phyloP scores from a whole-genome alignment of 2,797 vertebrate genomes.

The Catostomus latipinnis region DNA sequence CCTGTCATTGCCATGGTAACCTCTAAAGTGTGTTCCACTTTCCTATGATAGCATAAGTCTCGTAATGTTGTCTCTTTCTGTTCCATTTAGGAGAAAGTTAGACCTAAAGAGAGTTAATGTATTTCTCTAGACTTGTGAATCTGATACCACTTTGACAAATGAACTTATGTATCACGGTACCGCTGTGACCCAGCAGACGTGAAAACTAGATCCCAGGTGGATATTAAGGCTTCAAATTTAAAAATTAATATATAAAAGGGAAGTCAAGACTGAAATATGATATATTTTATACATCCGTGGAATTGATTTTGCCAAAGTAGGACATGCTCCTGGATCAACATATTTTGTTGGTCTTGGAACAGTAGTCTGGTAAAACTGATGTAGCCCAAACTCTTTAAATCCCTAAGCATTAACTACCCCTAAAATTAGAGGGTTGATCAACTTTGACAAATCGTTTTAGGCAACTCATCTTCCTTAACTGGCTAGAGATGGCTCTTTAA shows the following conservation, averaged over 20 bases:
- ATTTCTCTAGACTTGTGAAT: conserved; percentile 2
- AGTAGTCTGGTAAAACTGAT: background rate
- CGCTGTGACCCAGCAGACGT: background rate
- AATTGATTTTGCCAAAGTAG: background rate
- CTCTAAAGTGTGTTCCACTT: conserved; percentile 41
- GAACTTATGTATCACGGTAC: background rate
- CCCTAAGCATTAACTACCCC: background rate
- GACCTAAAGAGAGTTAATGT: conserved; percentile 28
- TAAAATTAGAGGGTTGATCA: background rate
- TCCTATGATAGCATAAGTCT: conserved; percentile 21
- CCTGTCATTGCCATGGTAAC: conserved; percentile 48
- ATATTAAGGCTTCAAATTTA: background rate
- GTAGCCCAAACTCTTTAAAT: background rate
- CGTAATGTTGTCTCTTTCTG: conserved; percentile 30
- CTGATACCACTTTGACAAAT: background rate
- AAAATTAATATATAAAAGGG: background rate
- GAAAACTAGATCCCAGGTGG: background rate
- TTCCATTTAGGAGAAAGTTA: conserved; percentile 35
- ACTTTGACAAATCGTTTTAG: no score
- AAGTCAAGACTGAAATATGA: background rate
- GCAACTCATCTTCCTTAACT: background rate
- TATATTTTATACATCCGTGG: background rate
- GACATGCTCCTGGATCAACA: background rate
- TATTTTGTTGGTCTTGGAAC: background rate
- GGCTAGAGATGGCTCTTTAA: background rate